phyloP scores from a whole-genome alignment of 2,888 invertebrate genomes.

The Brassicogethes aeneus region DNA sequence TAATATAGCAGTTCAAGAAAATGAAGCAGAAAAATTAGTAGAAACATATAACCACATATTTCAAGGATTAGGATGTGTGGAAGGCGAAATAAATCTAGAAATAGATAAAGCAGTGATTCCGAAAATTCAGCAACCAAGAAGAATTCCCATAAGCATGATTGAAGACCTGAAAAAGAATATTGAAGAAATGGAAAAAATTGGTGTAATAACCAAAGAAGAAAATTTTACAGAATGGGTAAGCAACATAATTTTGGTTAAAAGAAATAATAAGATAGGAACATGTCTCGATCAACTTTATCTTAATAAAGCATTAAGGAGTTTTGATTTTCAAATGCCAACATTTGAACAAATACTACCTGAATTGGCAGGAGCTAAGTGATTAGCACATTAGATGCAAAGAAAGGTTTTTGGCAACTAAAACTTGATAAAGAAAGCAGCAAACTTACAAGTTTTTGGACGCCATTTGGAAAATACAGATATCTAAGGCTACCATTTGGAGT shows the following conservation, averaged over 20 bases:
- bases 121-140: constrained; percentile 4
- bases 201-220: constrained; percentile 4
- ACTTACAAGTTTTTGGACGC: constrained; percentile 19
- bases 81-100: constrained; percentile 3
- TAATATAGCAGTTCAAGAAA: constrained; percentile 1
- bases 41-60: constrained; percentile 6
- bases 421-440: constrained; percentile 15
- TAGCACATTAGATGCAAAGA: constrained; percentile 10
- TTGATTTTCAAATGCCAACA: constrained; percentile 9
- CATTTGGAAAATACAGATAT: constrained; percentile 16
- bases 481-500: constrained; percentile 15
- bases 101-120: constrained; percentile 3
- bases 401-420: constrained; percentile 15
- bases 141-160: constrained; percentile 3
- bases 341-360: constrained; percentile 13
- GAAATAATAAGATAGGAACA: constrained; percentile 11
- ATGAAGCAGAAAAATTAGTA: constrained; percentile 3
- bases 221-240: not conserved
- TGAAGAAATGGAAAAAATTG: constrained; percentile 1
- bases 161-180: constrained; percentile 1
- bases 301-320: constrained; percentile 11
- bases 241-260: constrained; percentile 1
- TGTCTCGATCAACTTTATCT: constrained; percentile 14
- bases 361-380: constrained; percentile 8
- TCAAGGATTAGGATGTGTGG: constrained; percentile 6